Evolutionary conservation across 2,113 vertebrate genomes (phyloP), one percentile per base, ranked within the genome.

Genomic region (Sinocyclocheilus maitianheensis): DNA sequence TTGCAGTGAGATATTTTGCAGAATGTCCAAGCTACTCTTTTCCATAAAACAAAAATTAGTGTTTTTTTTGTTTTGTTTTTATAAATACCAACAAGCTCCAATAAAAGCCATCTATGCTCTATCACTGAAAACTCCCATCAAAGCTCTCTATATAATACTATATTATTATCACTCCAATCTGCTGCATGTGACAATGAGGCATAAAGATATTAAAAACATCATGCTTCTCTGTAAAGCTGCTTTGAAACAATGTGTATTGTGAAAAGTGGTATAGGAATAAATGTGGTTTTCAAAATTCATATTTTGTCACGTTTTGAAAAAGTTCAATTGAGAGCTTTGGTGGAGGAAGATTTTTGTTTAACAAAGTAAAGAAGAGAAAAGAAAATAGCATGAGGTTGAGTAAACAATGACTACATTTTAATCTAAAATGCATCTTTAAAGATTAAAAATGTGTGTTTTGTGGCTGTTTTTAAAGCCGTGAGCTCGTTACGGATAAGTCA

Each of bases 1-100:
- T 4, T 53, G 14, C 60, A 9, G 34, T 40, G 69, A 72, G 69
- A 72, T 1, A 72, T 20, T 11, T 1, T 3, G 69, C 37, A 43
- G 69, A 72, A 72, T 72, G 69, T 72, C 37, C 69, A 72, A 72
- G 69, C 69, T 72, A 20, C 69, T 22, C 20, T 72, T 40, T 72
- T 72, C 18, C 18, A 22, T 40, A 10, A 46, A 11, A 46, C 43
- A 8, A 43, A 46, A 46, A 46, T 2, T 11, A 3, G 10, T 46
- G 10, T 9, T 9, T 2, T 46, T 46, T 46, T 9, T 34, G 30
- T 34, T 34, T 34, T 34, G 30, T 34, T 34, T 34, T 34, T 34
- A 34, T 34, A 34, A 34, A 46, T 46, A 46, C 37, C 37, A 5
- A 1, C 43, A 43, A 43, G 40, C 43, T 46, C 9, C 43, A 46